Conservation (phyloP, 2,797 vertebrate genomes). For the Mus caroli region DNA sequence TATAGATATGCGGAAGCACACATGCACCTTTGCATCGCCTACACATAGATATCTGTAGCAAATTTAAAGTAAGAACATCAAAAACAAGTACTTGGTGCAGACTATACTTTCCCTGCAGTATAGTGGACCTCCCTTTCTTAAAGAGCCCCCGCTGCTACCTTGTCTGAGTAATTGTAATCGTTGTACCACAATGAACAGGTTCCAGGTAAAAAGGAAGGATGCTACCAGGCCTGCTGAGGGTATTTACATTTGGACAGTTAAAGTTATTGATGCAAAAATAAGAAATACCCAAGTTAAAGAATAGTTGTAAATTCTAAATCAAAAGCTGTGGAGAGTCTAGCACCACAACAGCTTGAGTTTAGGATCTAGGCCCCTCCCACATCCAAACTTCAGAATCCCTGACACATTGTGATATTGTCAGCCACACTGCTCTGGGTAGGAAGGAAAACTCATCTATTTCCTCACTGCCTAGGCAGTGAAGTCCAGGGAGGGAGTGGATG, state of each 20-base stretch:
- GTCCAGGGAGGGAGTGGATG: background rate
- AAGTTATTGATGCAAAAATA: conserved; percentile 43
- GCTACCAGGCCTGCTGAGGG: background rate
- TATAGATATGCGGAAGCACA: background rate
- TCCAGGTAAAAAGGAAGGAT: background rate
- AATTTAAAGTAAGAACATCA: background rate
- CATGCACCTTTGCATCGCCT: no score
- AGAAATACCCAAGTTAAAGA: background rate
- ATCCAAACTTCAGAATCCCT: conserved; percentile 20
- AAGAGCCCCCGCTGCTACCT: rapidly evolving
- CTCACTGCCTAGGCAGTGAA: background rate
- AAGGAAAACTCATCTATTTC: conserved; percentile 29
- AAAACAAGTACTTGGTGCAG: background rate
- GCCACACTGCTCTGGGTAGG: conserved; percentile 29
- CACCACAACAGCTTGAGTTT: background rate
- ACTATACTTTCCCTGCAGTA: background rate
- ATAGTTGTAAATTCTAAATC: conserved; percentile 33
- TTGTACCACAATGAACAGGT: background rate
- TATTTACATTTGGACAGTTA: conserved; percentile 1
- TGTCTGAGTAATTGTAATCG: background rate
- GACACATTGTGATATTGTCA: background rate
- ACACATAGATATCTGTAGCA: background rate
- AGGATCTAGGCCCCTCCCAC: conserved; percentile 5
- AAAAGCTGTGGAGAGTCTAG: background rate
- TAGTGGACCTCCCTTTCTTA: background rate